Evolutionary conservation across 2,888 invertebrate species (phyloP).

Genomic region (Calliopum simillimum): DNA sequence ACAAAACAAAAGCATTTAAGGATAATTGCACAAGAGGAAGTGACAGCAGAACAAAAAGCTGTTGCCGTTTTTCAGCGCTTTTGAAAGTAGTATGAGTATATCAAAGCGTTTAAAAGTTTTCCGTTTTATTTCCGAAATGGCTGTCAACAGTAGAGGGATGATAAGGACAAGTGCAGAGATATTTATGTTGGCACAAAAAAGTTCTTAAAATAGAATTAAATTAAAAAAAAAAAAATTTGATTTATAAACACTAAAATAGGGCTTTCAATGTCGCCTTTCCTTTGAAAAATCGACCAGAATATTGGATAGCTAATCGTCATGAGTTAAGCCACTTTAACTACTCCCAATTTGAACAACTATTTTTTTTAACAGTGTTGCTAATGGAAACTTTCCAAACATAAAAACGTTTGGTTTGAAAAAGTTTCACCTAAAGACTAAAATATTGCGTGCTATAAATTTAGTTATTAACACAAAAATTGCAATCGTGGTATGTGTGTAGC

Average conservation of each 20-base stretch:
- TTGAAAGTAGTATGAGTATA: too few relatives aligned
- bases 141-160: background rate
- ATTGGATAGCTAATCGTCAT: too few relatives aligned
- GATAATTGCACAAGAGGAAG: background rate
- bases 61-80: too few relatives aligned
- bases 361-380: background rate
- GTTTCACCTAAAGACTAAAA: background rate
- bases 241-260: background rate
- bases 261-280: too few relatives aligned
- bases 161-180: background rate
- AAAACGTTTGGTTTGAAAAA: background rate
- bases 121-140: too few relatives aligned
- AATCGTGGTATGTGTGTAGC: background rate
- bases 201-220: background rate
- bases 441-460: background rate
- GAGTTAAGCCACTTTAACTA: too few relatives aligned
- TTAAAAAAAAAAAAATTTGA: background rate
- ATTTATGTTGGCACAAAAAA: background rate
- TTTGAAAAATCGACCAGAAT: too few relatives aligned
- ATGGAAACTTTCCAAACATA: too few relatives aligned
- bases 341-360: background rate
- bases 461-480: background rate
- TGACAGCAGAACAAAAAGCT: too few relatives aligned
- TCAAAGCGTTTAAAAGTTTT: too few relatives aligned
- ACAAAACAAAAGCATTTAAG: constrained; percentile 20